Base-by-base conservation (phyloP, 2,113 vertebrate genomes). In the Antennarius striatus region DNA sequence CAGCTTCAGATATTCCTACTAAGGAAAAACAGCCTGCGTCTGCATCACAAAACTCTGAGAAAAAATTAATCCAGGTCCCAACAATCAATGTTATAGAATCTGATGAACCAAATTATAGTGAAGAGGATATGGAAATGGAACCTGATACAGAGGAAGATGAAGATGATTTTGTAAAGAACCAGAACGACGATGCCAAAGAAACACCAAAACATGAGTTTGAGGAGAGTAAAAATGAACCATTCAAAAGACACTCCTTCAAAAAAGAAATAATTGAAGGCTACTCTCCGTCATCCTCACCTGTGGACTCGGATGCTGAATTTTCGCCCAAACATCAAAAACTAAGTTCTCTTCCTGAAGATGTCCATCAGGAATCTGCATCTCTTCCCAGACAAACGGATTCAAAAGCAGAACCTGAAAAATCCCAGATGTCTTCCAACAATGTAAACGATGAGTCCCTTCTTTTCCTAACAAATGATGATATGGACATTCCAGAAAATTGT, bases 1-100 rank as follows among this genome's bases (percentile, higher is more conserved):
- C 71, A 3, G 10, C 36, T 40, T 6, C 62, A 0, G 66, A 56
- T 50, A 14, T 45, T 46, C 53, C 73, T 6, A 22, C 52, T 8
- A 71, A 78, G 15, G 80, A 86, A 36, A 87, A 63, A 29, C 83
- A 54, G 11, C 15, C 15, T 1, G 56, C 79, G 12, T 75, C 15
- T 1, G 56, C 79, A 10, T 75, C 78, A 59, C 56, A 36, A 11
- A 86, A 57, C 29, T 77, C 70, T 0, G 87, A 89, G 65, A 90
- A 89, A 49, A 89, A 65, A 47, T 32, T 81, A 30, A 87, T 93
- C 75, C 87, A 86, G 63, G 93, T 93, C 42, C 93, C 93, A 6
- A 91, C 91, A n/a, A 93, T 94, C 56, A 94, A 94, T 77, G 91
- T 94, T 10, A 93, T 93, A 63, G 93, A 94, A 82, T 93, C 91